Evolutionary conservation across 2,113 vertebrate genomes (phyloP).

Genomic region (Chamaea fasciata): DNA sequence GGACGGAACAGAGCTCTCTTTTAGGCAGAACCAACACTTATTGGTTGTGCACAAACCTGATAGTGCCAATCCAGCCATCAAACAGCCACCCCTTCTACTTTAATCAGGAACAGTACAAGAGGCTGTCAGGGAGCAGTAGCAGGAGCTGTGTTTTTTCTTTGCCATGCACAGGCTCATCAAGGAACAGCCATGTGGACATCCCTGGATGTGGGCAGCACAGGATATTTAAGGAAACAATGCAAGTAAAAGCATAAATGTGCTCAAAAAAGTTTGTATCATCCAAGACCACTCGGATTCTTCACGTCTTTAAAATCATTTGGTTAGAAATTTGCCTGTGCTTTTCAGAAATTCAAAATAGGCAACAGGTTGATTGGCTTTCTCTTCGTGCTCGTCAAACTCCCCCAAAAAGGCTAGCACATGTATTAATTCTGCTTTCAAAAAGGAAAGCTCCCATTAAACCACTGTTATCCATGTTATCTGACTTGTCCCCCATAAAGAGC

Average conservation of each 20-base stretch:
- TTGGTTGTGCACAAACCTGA: background rate
- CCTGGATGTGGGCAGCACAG: background rate
- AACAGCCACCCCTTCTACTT: background rate
- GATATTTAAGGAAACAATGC: background rate
- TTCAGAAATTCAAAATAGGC: background rate
- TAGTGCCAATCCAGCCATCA: background rate
- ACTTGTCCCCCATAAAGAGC: background rate
- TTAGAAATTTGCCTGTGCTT: background rate
- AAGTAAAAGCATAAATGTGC: background rate
- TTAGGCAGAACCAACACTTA: background rate
- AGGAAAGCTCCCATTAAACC: background rate
- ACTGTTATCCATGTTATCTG: background rate
- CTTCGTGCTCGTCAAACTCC: background rate
- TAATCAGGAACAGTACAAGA: background rate
- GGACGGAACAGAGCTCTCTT: background rate
- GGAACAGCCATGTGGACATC: background rate
- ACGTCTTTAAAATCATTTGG: background rate
- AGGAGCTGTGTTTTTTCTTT: background rate
- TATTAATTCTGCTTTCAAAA: background rate
- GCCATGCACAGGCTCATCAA: background rate
- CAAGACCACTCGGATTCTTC: background rate
- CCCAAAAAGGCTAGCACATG: background rate
- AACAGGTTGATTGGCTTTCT: background rate
- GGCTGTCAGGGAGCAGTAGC: background rate
- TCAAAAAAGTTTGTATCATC: accelerated